Percentiles rank a stretch among this genome's conserved stretches.
Evolutionary conservation across 1,140 invertebrate genomes (phyloP).

Genomic region (Propsilocerus akamusi): DNA sequence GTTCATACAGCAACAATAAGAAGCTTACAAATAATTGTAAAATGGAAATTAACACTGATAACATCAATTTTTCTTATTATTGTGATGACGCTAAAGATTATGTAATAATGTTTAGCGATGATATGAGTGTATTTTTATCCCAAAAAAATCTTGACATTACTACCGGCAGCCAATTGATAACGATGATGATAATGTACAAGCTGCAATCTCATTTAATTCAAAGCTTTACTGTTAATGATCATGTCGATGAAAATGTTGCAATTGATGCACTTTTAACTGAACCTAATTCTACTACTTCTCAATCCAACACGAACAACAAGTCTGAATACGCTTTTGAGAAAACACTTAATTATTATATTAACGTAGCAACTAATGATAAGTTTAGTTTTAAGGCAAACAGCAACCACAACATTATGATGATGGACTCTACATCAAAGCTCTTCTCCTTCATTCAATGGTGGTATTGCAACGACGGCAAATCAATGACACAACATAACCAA

Average conservation of each 20-base stretch:
- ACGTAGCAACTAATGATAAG: slow-evolving; percentile 3
- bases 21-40: slow-evolving; percentile 3
- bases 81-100: slow-evolving; percentile 3
- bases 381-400: background rate
- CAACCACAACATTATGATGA: background rate
- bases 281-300: background rate
- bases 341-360: slow-evolving; percentile 1
- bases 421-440: slow-evolving; percentile 3
- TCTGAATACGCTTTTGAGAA: slow-evolving; percentile 4
- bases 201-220: slow-evolving; percentile 4
- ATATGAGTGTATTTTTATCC: slow-evolving; percentile 3
- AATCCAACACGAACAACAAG: slow-evolving; percentile 4
- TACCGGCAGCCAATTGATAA: background rate
- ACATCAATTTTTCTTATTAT: slow-evolving; percentile 4
- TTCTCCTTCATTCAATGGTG: slow-evolving; percentile 1
- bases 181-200: background rate
- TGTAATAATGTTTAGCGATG: slow-evolving; percentile 3
- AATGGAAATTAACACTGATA: slow-evolving; percentile 3
- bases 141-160: slow-evolving; percentile 2
- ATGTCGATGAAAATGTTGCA: background rate
- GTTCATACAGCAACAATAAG: slow-evolving; percentile 4
- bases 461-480: background rate
- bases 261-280: background rate
- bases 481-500: background rate
- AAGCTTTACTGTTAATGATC: slow-evolving; percentile 2